Evolutionary conservation across 2,113 vertebrate species (phyloP).

Genomic region (Psilopogon haemacephalus): DNA sequence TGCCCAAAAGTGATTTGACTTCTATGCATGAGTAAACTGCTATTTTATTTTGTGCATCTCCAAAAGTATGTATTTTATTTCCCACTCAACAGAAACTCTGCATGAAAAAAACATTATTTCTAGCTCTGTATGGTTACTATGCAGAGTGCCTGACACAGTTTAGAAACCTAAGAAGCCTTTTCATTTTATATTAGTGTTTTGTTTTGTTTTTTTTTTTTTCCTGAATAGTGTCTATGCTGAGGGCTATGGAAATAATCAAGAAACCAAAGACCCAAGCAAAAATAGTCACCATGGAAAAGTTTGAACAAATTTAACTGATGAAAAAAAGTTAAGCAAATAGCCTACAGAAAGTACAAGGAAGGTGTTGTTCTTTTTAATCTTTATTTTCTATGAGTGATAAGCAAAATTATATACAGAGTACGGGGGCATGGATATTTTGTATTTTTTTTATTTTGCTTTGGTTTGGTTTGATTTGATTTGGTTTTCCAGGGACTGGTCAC

Average conservation of each 20-base stretch:
- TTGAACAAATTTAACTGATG: neutral
- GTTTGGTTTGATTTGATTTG: neutral
- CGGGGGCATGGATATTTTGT: neutral
- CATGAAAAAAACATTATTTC: constrained; percentile 27
- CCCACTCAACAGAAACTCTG: neutral
- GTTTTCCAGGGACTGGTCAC: neutral
- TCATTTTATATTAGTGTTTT: neutral
- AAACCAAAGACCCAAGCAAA: neutral
- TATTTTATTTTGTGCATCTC: constrained; percentile 46
- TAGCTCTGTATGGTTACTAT: neutral
- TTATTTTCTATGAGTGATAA: neutral
- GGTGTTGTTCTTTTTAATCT: neutral
- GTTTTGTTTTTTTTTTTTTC: too few species aligned
- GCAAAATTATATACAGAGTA: neutral
- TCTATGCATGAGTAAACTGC: constrained; percentile 43
- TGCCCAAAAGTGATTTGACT: constrained; percentile 55
- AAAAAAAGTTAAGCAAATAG: neutral
- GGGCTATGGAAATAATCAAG: constrained; percentile 1
- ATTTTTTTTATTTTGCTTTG: neutral
- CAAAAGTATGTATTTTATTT: neutral
- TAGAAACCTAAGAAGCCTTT: neutral
- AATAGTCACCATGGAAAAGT: neutral
- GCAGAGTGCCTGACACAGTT: neutral
- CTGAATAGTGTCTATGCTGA: neutral
- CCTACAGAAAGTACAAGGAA: neutral